A percentile compares a stretch with the other conserved stretches of the same genome.
phyloP scores from a whole-genome alignment of 1,140 invertebrate species.

The Drosophila lini region DNA sequence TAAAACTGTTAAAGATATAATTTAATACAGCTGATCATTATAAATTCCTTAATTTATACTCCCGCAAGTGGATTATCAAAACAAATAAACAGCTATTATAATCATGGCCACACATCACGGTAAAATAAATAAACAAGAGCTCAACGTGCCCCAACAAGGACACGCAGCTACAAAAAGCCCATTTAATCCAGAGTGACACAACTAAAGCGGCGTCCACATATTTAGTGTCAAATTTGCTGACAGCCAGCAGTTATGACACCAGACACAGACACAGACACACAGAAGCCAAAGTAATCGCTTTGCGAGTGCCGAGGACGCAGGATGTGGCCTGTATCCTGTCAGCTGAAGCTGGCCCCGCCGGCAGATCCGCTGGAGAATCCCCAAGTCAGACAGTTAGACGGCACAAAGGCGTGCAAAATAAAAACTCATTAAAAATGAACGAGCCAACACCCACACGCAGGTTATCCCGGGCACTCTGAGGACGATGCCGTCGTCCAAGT shows the following conservation, averaged over 20 bases:
- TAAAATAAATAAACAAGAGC: slow-evolving; percentile 46
- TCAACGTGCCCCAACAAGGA: slow-evolving; percentile 29
- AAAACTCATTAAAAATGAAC: slow-evolving; percentile 82
- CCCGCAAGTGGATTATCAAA: slow-evolving; percentile 49
- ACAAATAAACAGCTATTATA: slow-evolving; percentile 55
- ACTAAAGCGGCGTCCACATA: slow-evolving; percentile 64
- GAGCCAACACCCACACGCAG: slow-evolving; percentile 46
- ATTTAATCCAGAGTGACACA: slow-evolving; percentile 59
- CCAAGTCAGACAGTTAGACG: slow-evolving; percentile 55
- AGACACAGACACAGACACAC: slow-evolving; percentile 35
- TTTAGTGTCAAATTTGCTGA: slow-evolving; percentile 75
- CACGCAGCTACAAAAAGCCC: slow-evolving; percentile 26
- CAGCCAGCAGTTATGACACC: slow-evolving; percentile 72
- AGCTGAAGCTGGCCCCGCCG: slow-evolving; percentile 23
- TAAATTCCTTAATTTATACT: background rate
- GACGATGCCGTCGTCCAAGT: slow-evolving; percentile 59
- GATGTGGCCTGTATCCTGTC: slow-evolving; percentile 54
- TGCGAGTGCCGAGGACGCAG: slow-evolving; percentile 27
- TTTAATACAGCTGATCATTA: background rate
- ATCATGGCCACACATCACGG: slow-evolving; percentile 39
- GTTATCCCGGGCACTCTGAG: slow-evolving; percentile 10
- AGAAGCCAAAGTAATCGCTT: slow-evolving; percentile 65
- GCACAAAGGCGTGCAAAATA: slow-evolving; percentile 71
- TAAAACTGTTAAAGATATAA: background rate
- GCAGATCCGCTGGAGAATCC: slow-evolving; percentile 21